Evolutionary conservation across 23 tunicate species (phyloP).

Genomic region (Phallusia fumigata): DNA sequence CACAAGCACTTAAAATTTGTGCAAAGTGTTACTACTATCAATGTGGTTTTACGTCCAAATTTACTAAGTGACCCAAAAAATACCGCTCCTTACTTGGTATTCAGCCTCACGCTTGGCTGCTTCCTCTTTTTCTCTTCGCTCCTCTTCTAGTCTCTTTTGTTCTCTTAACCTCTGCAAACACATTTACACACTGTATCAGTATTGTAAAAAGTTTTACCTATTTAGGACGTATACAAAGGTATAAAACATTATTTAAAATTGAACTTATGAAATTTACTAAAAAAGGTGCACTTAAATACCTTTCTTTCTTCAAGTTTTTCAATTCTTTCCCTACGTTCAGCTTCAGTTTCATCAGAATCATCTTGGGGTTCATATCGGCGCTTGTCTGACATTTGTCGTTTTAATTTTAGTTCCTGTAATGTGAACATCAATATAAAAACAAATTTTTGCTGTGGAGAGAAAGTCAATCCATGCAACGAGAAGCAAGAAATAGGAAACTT

Average conservation of each 20-base stretch:
- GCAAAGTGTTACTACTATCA: too few relatives aligned
- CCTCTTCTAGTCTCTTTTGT: slow-evolving; percentile 62
- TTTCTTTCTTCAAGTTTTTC: slow-evolving; percentile 47
- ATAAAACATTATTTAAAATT: too few relatives aligned
- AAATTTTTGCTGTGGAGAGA: neutral
- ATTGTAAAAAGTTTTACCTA: too few relatives aligned
- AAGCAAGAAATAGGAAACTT: neutral
- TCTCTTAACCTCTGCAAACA: slow-evolving; percentile 69
- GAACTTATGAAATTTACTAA: too few relatives aligned
- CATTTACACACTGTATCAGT: neutral
- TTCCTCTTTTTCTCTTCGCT: slow-evolving; percentile 59
- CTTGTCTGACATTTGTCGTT: slow-evolving; percentile 42
- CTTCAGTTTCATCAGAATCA: slow-evolving; percentile 23
- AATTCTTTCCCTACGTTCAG: slow-evolving; percentile 14
- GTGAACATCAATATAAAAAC: neutral
- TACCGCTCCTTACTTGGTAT: slow-evolving; percentile 44
- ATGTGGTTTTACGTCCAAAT: too few relatives aligned
- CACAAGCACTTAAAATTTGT: too few relatives aligned
- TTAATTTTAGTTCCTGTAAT: slow-evolving; percentile 43
- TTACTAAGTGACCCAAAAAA: too few relatives aligned
- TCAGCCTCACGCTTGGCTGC: slow-evolving; percentile 68
- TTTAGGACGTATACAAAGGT: too few relatives aligned
- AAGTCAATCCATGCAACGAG: neutral
- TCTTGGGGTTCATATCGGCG: slow-evolving; percentile 8
- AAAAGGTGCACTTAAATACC: slow-evolving; percentile 25